A percentile compares a stretch with the other conserved stretches of the same genome.
Conservation (phyloP, 2,113 vertebrate genomes). For the Cyanocitta stelleri region DNA sequence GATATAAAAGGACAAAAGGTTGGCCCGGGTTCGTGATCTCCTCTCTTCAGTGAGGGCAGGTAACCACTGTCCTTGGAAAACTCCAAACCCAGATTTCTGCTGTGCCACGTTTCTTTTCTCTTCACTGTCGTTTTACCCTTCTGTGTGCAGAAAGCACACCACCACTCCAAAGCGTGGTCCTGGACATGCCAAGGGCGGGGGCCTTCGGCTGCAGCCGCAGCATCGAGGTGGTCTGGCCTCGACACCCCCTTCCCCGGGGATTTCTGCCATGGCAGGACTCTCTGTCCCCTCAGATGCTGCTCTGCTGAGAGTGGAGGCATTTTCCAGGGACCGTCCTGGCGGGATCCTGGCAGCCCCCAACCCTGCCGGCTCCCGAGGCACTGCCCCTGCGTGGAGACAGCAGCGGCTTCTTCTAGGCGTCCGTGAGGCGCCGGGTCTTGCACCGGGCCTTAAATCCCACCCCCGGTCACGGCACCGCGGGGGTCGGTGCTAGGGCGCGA, state of each 20-base stretch:
- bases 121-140: background rate
- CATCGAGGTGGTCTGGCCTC: rapidly evolving
- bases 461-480: background rate
- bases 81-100: background rate
- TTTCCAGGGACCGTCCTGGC: background rate
- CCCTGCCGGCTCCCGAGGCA: background rate
- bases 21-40: background rate
- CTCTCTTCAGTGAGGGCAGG: background rate
- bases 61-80: background rate
- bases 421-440: background rate
- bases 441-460: background rate
- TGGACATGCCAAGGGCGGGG: background rate
- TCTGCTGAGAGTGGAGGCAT: background rate
- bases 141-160: background rate
- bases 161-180: background rate
- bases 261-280: rapidly evolving
- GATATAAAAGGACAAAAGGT: conserved; percentile 54
- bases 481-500: background rate
- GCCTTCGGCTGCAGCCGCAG: background rate
- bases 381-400: too few species aligned
- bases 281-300: background rate
- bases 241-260: rapidly evolving
- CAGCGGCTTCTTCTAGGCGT: background rate
- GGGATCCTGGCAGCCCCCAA: too few species aligned
- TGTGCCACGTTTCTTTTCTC: background rate